These are phyloP conservation scores for Smittia aterrima DNA, from an alignment of 2,888 invertebrate genomes.

Conservation along the genomic window DNA sequence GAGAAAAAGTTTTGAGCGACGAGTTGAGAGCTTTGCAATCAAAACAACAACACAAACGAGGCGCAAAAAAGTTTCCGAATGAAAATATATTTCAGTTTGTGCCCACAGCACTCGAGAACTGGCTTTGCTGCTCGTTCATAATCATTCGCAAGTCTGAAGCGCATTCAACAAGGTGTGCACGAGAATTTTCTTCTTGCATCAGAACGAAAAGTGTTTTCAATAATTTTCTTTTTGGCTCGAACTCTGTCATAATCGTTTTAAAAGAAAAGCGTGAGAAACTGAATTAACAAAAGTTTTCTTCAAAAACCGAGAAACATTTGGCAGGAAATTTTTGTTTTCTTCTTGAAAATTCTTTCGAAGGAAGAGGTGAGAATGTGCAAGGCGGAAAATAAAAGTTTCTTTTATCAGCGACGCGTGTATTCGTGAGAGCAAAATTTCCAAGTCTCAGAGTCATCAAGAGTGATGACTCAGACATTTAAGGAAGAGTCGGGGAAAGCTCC, in stretches of 20 bases:
- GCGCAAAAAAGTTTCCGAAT: background rate
- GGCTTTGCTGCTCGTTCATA: background rate
- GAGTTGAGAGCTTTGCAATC: background rate
- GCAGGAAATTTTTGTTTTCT: background rate
- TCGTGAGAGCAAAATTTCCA: background rate
- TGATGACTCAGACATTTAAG: background rate
- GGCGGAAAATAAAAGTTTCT: background rate
- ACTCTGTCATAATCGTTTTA: background rate
- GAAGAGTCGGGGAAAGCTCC: too few species aligned
- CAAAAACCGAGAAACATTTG: background rate
- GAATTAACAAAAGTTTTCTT: background rate
- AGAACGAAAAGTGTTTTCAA: background rate
- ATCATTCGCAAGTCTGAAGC: constrained; percentile 26
- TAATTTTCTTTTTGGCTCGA: constrained; percentile 1
- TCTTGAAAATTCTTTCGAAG: background rate
- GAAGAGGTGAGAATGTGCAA: background rate
- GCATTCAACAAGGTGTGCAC: constrained; percentile 37
- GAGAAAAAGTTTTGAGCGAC: constrained; percentile 3
- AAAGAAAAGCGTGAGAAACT: constrained; percentile 1
- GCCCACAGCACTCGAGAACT: background rate
- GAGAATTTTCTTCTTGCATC: background rate
- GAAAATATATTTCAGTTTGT: background rate
- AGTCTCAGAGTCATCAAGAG: background rate
- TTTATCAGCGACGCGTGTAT: background rate
- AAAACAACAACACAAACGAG: background rate